Conservation (phyloP, 2,888 invertebrate genomes). For the Ctena decussata region DNA sequence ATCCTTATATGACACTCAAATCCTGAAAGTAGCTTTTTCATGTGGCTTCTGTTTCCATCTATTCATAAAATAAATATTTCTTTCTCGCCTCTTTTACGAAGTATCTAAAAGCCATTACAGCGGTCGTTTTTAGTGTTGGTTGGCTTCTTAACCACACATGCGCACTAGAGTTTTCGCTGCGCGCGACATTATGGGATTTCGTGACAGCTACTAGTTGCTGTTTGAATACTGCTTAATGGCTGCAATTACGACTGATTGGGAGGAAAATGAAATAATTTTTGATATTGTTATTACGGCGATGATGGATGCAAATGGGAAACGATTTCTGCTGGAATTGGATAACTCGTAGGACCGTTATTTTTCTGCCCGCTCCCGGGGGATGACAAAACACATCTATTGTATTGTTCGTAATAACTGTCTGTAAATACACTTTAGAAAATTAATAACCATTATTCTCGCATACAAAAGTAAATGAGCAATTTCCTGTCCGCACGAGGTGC, state of each 20-base stretch:
- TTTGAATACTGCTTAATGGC: constrained; percentile 5
- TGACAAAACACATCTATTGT: not conserved
- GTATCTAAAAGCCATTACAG: not conserved
- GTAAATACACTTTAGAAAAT: constrained; percentile 13
- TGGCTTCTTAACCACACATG: not conserved
- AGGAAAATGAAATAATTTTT: constrained; percentile 15
- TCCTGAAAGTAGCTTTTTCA: not conserved
- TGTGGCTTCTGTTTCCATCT: not conserved
- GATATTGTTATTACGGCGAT: constrained; percentile 1
- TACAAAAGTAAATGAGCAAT: not conserved
- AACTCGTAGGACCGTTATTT: not conserved
- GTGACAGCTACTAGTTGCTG: not conserved
- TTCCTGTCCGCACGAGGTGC: not conserved
- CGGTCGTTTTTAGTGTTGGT: not conserved
- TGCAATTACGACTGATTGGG: constrained; percentile 8
- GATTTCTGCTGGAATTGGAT: constrained; percentile 1
- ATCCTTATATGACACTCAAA: not conserved
- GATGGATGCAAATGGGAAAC: constrained; percentile 4
- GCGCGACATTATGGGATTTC: not conserved
- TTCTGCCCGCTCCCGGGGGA: not conserved
- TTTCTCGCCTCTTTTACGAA: not conserved
- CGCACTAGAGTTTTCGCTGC: not conserved
- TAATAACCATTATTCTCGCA: not conserved
- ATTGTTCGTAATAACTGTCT: not conserved
- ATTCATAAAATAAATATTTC: not conserved